These are phyloP conservation scores for Aradus depressus DNA, from an alignment of 2,888 invertebrate species.

Conservation along the genomic window DNA sequence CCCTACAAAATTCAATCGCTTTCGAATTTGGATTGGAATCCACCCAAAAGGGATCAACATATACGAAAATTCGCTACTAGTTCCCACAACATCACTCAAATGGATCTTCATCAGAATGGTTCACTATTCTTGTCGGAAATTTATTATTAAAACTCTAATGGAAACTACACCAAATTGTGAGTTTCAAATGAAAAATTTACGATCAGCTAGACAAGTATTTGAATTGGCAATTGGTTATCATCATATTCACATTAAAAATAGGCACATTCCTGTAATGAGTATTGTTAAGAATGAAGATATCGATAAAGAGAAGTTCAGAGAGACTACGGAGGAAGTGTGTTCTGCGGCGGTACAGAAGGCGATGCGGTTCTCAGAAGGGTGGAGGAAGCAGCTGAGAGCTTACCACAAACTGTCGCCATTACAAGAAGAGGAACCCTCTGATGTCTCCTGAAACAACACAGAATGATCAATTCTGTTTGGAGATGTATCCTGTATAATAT, in stretches of 20 bases:
- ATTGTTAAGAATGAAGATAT: slow-evolving; percentile 8
- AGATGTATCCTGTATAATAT: too few relatives aligned
- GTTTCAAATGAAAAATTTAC: slow-evolving; percentile 20
- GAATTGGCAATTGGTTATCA: slow-evolving; percentile 25
- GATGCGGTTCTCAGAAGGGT: background rate
- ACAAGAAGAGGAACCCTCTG: too few relatives aligned
- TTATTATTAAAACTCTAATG: slow-evolving; percentile 22
- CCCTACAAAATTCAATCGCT: slow-evolving; percentile 13
- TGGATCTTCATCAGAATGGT: slow-evolving; percentile 25
- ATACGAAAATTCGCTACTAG: slow-evolving; percentile 20
- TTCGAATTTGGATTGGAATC: slow-evolving; percentile 10
- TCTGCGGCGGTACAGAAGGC: background rate
- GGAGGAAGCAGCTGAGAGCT: too few relatives aligned
- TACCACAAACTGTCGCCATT: too few relatives aligned
- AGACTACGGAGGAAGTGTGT: slow-evolving; percentile 21
- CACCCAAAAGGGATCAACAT: slow-evolving; percentile 21
- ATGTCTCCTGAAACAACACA: too few relatives aligned
- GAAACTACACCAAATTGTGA: slow-evolving; percentile 17
- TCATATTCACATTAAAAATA: slow-evolving; percentile 19
- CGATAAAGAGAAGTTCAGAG: slow-evolving; percentile 20
- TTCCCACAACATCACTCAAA: slow-evolving; percentile 22
- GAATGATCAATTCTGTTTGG: too few relatives aligned
- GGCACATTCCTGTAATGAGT: slow-evolving; percentile 1
- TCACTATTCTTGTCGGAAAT: slow-evolving; percentile 23
- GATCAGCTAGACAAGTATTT: slow-evolving; percentile 22